Percentiles rank a stretch among this genome's conserved stretches.
Evolutionary conservation across 2,113 vertebrate species (phyloP).

Genomic region (Caracal caracal): DNA sequence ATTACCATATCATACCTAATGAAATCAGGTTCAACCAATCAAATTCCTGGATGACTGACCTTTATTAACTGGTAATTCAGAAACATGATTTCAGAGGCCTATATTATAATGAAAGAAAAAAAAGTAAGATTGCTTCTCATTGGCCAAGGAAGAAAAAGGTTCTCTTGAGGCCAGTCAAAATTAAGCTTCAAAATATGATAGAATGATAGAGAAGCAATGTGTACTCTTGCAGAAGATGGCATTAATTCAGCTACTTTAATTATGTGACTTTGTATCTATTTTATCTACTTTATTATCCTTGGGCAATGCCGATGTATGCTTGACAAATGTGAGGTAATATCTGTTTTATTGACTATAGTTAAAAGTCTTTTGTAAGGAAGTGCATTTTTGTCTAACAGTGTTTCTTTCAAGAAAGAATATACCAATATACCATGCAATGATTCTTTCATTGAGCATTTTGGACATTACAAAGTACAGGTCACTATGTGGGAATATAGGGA

Average conservation of each 20-base stretch:
- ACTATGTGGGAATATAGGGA: neutral
- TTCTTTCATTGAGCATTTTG: constrained; percentile 17
- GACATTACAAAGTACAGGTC: neutral
- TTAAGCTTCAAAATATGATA: constrained; percentile 30
- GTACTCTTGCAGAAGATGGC: neutral
- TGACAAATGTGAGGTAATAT: neutral
- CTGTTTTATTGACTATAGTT: constrained; percentile 10
- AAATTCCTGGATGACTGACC: constrained; percentile 68
- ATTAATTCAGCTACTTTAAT: constrained; percentile 55
- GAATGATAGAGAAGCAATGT: constrained; percentile 20
- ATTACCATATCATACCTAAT: constrained; percentile 72
- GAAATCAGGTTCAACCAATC: constrained; percentile 68
- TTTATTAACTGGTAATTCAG: constrained; percentile 74
- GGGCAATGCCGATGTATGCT: neutral
- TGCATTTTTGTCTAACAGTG: neutral
- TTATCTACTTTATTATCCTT: neutral
- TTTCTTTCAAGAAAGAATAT: constrained; percentile 27
- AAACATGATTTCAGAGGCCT: constrained; percentile 66
- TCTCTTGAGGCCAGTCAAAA: constrained; percentile 40
- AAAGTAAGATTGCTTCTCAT: neutral
- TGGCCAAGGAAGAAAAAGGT: neutral
- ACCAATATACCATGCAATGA: neutral
- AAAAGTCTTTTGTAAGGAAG: constrained; percentile 25
- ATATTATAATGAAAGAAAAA: constrained; percentile 29
- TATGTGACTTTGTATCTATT: neutral